A percentile compares a stretch with the other conserved stretches of the same genome.
Conservation (phyloP, 2,888 invertebrate genomes). For the Drosophila nr. perissopoda region DNA sequence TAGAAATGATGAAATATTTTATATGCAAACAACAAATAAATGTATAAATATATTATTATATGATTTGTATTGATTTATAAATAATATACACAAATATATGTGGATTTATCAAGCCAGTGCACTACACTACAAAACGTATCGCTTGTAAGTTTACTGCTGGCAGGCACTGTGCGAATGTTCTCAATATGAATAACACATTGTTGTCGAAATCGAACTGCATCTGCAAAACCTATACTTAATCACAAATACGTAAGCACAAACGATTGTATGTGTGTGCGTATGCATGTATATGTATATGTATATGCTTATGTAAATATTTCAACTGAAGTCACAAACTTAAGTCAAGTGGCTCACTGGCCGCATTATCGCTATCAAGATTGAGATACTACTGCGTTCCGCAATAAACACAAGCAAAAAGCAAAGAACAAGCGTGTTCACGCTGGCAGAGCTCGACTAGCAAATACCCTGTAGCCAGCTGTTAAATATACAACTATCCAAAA, state of each 20-base stretch:
- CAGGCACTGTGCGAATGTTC: constrained; percentile 23
- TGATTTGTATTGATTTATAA: constrained; percentile 19
- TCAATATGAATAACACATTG: background rate
- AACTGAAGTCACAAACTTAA: constrained; percentile 28
- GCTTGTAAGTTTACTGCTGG: constrained; percentile 1
- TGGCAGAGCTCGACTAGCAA: background rate
- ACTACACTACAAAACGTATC: background rate
- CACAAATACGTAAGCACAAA: background rate
- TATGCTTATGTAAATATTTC: constrained; percentile 21
- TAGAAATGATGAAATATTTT: constrained; percentile 23
- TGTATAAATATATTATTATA: background rate
- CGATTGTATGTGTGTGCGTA: background rate
- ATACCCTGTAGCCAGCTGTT: background rate
- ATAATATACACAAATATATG: constrained; percentile 1
- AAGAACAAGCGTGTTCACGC: background rate
- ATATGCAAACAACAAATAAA: background rate
- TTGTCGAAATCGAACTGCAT: constrained; percentile 13
- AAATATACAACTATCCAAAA: no score
- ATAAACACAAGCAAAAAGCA: constrained; percentile 10
- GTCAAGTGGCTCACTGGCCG: constrained; percentile 40
- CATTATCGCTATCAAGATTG: constrained; percentile 60
- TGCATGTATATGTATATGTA: background rate
- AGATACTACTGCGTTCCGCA: constrained; percentile 48
- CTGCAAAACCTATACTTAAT: constrained; percentile 5
- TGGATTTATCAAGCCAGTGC: constrained; percentile 20